Evolutionary conservation across 1,140 invertebrate genomes (phyloP), one percentile per base, ranked within the genome.

Genomic region (Wasmannia auropunctata): DNA sequence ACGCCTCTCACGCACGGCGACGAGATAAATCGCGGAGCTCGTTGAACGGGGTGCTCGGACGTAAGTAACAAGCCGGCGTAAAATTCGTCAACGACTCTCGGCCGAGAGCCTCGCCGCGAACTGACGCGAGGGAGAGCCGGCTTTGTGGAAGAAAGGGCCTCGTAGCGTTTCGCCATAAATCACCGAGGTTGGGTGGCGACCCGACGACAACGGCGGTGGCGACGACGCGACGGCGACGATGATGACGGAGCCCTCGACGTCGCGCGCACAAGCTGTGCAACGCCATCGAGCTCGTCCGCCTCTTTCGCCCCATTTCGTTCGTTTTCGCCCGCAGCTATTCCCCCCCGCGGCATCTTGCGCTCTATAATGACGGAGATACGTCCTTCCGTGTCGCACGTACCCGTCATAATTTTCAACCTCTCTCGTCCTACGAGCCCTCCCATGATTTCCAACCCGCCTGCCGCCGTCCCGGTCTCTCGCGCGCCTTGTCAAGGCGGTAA

Each of bases 371-470:
- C 74, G 51, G 70, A 88, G 70, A 76, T 86, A 87, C 65, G 72
- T 86, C 74, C 87, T 79, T 19, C 37, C 8, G 46, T 43, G 79
- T 84, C 75, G 43, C 89, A 89, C 87, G 88, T 91, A 88, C 77
- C 62, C 16, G 43, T 86, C 86, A 89, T 92, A 92, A 91, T 85
- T 92, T 86, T 51, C 63, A 90, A 49, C 69, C 84, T 81, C 80
- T 72, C 76, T 16, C 11, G 76, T 34, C 14, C 67, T 70, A 22
- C 37, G n/a, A 83, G n/a, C n/a, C 25, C 67, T 80, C 79, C n/a
- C 60, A 74, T 69, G 85, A 86, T 74, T 86, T 58, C n/a, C 6
- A 58, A 56, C 60, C n/a, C 77, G 74, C 79, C 67, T 69, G n/a
- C n/a, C 43, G 72, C 77, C 67, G 31, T 88, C 34, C 51, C 56